Conservation (phyloP, 2,797 vertebrate genomes). For the Etheostoma nigrum region DNA sequence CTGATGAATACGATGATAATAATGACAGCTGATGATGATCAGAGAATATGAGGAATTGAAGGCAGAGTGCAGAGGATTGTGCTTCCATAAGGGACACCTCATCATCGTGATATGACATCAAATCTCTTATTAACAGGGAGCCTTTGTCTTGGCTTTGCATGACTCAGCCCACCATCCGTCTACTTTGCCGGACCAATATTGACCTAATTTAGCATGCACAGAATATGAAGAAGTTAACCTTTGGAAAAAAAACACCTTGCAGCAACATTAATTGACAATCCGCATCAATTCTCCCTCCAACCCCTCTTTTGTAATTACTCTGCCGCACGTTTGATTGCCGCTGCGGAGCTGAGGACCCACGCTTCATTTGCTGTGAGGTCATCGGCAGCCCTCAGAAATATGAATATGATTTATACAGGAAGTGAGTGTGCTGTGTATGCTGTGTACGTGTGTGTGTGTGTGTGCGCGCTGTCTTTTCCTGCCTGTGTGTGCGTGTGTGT, state of each 20-base stretch:
- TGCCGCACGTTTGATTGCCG: constrained; percentile 80
- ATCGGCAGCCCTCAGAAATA: constrained; percentile 83
- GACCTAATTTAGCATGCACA: constrained; percentile 84
- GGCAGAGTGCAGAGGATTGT: constrained; percentile 5
- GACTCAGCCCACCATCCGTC: constrained; percentile 79
- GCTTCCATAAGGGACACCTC: constrained; percentile 50
- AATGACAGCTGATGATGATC: constrained; percentile 12
- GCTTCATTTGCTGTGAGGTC: constrained; percentile 88
- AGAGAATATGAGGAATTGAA: not conserved
- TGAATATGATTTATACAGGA: constrained; percentile 83
- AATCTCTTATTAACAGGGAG: constrained; percentile 60
- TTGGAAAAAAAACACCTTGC: constrained; percentile 87
- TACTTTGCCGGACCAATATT: constrained; percentile 78
- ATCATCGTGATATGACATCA: constrained; percentile 63
- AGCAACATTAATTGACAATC: constrained; percentile 90
- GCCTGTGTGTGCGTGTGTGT: not conserved
- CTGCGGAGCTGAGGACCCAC: constrained; percentile 80
- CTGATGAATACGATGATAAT: constrained; percentile 19
- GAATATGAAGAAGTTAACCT: constrained; percentile 89
- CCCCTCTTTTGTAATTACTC: constrained; percentile 87
- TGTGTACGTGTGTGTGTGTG: constrained; percentile 23
- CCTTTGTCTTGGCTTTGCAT: constrained; percentile 66
- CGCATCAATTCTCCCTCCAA: constrained; percentile 86
- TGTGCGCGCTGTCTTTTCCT: constrained; percentile 9
- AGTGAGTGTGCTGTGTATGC: constrained; percentile 58